Conservation (phyloP, 2,888 invertebrate species). For the Vannuccia rotundouncinata region DNA sequence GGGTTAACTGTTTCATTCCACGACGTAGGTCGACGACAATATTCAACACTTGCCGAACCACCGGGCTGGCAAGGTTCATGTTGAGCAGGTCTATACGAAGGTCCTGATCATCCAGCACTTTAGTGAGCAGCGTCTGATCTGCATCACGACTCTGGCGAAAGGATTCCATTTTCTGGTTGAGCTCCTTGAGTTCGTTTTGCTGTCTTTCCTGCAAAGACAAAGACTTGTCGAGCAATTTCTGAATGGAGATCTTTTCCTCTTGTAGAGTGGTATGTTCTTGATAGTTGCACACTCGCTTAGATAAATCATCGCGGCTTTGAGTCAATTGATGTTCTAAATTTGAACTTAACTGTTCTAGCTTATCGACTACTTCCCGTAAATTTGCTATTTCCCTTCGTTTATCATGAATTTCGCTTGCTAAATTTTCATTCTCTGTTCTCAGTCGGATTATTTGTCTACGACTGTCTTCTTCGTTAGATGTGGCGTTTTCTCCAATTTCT, state of each 20-base stretch:
- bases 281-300: not conserved
- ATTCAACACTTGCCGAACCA: not conserved
- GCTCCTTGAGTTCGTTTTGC: not conserved
- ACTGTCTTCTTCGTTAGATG: not conserved
- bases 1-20: not conserved
- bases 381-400: not conserved
- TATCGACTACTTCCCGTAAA: not conserved
- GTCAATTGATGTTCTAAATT: not conserved
- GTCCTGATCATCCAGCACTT: not conserved
- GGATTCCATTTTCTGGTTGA: not conserved
- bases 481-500: not conserved
- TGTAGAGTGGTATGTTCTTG: not conserved
- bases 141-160: not conserved
- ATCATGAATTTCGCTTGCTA: not conserved
- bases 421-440: not conserved
- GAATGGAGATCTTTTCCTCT: not conserved
- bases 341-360: not conserved
- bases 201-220: not conserved
- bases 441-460: not conserved
- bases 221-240: not conserved
- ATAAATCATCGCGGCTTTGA: not conserved
- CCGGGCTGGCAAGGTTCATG: conserved; percentile 17
- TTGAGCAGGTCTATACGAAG: not conserved
- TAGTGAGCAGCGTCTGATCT: not conserved
- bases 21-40: not conserved